Evolutionary conservation across 1,140 invertebrate genomes (phyloP).

Genomic region (Pachypsylla venusta): DNA sequence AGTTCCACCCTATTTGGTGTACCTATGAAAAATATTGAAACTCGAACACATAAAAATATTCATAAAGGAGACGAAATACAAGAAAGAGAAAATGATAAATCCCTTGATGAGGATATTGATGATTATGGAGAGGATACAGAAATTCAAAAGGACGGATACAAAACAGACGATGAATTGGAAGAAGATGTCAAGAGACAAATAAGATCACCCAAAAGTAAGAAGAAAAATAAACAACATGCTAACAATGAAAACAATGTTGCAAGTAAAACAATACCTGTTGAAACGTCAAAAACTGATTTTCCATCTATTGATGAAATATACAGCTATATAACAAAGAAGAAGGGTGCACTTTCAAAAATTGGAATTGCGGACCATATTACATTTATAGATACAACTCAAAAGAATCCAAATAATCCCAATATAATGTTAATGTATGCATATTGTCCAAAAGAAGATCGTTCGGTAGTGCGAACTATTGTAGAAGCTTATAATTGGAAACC

Average conservation of each 20-base stretch:
- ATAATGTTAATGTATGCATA: background rate
- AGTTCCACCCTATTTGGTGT: too few relatives aligned
- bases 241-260: background rate
- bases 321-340: background rate
- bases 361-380: background rate
- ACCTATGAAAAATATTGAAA: too few relatives aligned
- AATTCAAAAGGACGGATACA: background rate
- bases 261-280: background rate
- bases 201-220: background rate
- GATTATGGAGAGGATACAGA: background rate
- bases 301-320: background rate
- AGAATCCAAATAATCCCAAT: background rate
- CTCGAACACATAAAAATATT: too few relatives aligned
- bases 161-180: background rate
- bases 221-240: background rate
- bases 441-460: background rate
- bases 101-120: background rate
- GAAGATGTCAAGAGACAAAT: background rate
- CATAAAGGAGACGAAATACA: too few relatives aligned
- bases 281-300: background rate
- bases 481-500: background rate
- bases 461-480: background rate
- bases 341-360: background rate
- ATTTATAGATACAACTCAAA: background rate
- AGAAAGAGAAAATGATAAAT: too few relatives aligned